Evolutionary conservation across 1,140 invertebrate species (phyloP).

Genomic region (Steinernema khuongi): DNA sequence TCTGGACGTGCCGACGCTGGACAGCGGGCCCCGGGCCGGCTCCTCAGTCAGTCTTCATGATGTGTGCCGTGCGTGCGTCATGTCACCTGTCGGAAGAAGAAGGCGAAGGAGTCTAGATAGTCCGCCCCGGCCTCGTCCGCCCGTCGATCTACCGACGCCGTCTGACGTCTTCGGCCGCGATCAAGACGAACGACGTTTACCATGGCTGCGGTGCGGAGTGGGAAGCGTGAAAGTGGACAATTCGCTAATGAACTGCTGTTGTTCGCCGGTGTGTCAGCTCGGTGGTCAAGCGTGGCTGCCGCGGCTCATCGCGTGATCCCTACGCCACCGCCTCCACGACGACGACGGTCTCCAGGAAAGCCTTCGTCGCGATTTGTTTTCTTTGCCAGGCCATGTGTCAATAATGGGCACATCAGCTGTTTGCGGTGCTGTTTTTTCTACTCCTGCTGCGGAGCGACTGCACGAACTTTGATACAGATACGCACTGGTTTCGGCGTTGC

Average conservation of each 20-base stretch:
- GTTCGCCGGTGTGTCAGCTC: background rate
- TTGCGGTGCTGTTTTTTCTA: background rate
- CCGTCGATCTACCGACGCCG: background rate
- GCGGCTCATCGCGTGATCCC: background rate
- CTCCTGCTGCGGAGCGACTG: too few relatives aligned
- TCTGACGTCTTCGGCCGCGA: background rate
- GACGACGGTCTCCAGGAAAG: background rate
- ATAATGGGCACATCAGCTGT: slow-evolving; percentile 16
- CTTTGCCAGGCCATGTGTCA: background rate
- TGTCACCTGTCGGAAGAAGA: slow-evolving; percentile 8
- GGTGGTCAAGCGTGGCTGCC: background rate
- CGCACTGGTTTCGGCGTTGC: background rate
- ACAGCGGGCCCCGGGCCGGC: background rate
- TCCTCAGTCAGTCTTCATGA: background rate
- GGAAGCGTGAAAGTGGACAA: background rate
- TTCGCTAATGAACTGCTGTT: background rate
- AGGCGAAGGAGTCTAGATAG: background rate
- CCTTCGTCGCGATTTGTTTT: background rate
- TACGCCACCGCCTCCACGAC: too few relatives aligned
- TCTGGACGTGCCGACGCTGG: background rate
- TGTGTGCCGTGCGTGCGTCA: background rate
- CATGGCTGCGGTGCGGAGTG: too few relatives aligned
- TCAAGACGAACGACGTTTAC: background rate
- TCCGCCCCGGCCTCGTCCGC: too few relatives aligned
- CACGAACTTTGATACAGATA: slow-evolving; percentile 1